Evolutionary conservation across 2,113 vertebrate genomes (phyloP).

Genomic region (Urocitellus parryii): DNA sequence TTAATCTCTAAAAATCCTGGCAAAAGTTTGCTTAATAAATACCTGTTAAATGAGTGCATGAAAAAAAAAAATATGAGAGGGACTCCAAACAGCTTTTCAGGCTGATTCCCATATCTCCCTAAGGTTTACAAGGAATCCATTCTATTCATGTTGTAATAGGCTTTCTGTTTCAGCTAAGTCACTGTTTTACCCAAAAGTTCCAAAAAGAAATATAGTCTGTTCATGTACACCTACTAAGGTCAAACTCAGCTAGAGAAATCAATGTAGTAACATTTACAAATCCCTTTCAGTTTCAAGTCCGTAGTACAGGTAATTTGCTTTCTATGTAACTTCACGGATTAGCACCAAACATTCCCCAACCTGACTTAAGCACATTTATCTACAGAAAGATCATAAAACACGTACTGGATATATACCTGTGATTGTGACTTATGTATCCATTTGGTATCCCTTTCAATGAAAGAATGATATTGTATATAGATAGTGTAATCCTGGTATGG

Average conservation of each 20-base stretch:
- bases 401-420: not conserved
- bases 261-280: slow-evolving; percentile 77
- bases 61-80: slow-evolving; percentile 22
- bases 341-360: slow-evolving; percentile 42
- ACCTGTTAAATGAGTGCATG: not conserved
- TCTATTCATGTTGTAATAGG: not conserved
- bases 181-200: not conserved
- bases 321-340: slow-evolving; percentile 54
- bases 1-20: not conserved
- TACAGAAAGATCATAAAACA: not conserved
- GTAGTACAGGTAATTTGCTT: slow-evolving; percentile 47
- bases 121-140: not conserved
- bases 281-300: slow-evolving; percentile 59
- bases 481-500: not conserved
- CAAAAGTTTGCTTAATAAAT: not conserved
- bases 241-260: slow-evolving; percentile 63
- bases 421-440: not conserved
- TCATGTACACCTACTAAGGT: slow-evolving; percentile 48
- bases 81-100: slow-evolving; percentile 13
- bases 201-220: slow-evolving; percentile 58
- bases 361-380: slow-evolving; percentile 11
- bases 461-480: not conserved
- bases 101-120: not conserved
- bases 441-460: not conserved
- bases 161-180: slow-evolving; percentile 28